Base-by-base conservation (phyloP, 2,888 invertebrate genomes). In the Hirtodrosophila alboralis region DNA sequence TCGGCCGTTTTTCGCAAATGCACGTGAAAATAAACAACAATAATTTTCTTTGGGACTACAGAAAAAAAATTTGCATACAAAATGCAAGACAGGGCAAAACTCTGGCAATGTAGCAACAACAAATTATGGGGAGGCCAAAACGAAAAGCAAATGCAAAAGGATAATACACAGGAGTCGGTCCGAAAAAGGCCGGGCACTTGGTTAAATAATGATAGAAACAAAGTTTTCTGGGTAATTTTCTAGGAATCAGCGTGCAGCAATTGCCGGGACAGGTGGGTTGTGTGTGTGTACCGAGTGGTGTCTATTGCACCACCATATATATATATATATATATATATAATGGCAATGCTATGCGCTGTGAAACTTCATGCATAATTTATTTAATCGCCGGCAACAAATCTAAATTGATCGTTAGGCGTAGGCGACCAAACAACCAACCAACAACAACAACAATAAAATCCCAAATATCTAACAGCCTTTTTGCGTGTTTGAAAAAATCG, bases 331-430 rank as follows among this genome's bases (percentile, higher is more conserved):
- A 41, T 28, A 23, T 23, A 49, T 14, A 28, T 41, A 36, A 18
- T 40, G 40, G 34, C 27, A 27, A 23, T 43, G 33, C 56, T 37
- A 37, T 45, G 45, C 48, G 51, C 18, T 61, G 56, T 47, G 48
- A 47, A 66, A 69, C 67, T 58, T 72, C 44, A 63, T 83, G 80
- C 74, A 79, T 86, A 86, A 88, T 88, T 89, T 89, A 81, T 86
- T 84, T 88, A 88, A 88, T 90, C 89, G 81, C 79, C 63, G 59
- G 56, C 68, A 79, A 72, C 70, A 84, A 87, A 88, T 89, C 88
- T 88, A 83, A 88, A 88, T 86, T 87, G 83, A 87, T 87, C 84
- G 81, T 79, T 83, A 76, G 79, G 52, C 60, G 59, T 65, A 63
- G 61, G 64, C 60, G 54, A 44, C 59, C 52, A 49, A 66, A 40